These are phyloP conservation scores for Oplegnathus fasciatus DNA, from an alignment of 2,113 vertebrate species.

Conservation along the genomic window DNA sequence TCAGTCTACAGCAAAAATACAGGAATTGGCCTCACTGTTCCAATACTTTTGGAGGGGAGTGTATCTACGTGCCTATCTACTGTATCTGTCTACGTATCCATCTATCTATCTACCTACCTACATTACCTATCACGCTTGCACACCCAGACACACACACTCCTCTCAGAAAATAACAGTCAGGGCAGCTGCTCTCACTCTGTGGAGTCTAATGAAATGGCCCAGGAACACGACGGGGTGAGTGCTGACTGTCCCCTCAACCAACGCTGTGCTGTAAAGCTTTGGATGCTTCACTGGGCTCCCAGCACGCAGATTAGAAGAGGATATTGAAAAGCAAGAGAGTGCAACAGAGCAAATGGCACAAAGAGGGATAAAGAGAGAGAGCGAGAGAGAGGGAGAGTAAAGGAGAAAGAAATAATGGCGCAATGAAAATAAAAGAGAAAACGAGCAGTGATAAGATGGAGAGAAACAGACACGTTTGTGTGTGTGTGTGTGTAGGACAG, in stretches of 20 bases:
- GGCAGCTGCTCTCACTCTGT: constrained; percentile 36
- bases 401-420: constrained; percentile 10
- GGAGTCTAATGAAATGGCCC: constrained; percentile 59
- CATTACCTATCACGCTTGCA: background rate
- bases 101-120: background rate
- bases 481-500: background rate
- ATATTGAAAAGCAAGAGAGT: constrained; percentile 52
- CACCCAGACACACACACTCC: background rate
- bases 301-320: constrained; percentile 44
- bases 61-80: background rate
- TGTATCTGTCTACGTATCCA: background rate
- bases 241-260: constrained; percentile 28
- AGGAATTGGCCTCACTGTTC: too few species aligned
- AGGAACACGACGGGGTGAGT: constrained; percentile 56
- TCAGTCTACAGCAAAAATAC: too few species aligned
- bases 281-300: constrained; percentile 47
- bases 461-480: background rate
- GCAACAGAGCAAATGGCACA: constrained; percentile 8
- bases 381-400: background rate
- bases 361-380: constrained; percentile 2
- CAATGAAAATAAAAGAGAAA: constrained; percentile 44
- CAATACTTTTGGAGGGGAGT: too few species aligned
- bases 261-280: constrained; percentile 20
- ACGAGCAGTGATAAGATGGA: constrained; percentile 37
- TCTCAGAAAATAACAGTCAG: constrained; percentile 14